Evolutionary conservation across 53 echinoderm and acorn worm genomes (phyloP).

Genomic region (Luidia sarsii): DNA sequence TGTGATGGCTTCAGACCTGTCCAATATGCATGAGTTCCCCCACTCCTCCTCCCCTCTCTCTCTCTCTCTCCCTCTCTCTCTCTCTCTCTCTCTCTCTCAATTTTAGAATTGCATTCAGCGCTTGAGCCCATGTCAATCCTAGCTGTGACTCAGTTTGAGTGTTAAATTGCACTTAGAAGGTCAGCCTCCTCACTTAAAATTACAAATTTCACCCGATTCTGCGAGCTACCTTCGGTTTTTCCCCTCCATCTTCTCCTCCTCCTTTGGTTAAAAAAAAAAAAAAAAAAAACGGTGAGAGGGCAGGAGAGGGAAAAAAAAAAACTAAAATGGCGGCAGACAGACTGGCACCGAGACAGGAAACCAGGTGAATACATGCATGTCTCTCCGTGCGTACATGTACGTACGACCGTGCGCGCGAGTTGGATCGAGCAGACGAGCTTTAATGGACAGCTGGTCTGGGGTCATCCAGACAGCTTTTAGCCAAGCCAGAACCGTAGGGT

Average conservation of each 20-base stretch:
- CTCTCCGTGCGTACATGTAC: slow-evolving; percentile 16
- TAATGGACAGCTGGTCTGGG: slow-evolving; percentile 57
- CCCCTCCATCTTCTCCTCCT: too few species aligned
- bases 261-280: slow-evolving; percentile 16
- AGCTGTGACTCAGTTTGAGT: slow-evolving; percentile 40
- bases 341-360: slow-evolving; percentile 37
- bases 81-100: too few species aligned
- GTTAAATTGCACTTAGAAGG: slow-evolving; percentile 49
- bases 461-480: slow-evolving; percentile 52
- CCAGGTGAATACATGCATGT: slow-evolving; percentile 58
- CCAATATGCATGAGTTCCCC: slow-evolving; percentile 47
- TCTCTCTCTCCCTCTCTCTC: too few species aligned
- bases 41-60: too few species aligned
- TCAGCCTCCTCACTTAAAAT: slow-evolving; percentile 48
- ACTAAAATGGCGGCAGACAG: slow-evolving; percentile 17
- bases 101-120: too few species aligned
- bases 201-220: slow-evolving; percentile 54
- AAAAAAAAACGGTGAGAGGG: background rate
- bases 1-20: too few species aligned
- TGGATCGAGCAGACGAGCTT: background rate
- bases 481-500: background rate
- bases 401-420: background rate
- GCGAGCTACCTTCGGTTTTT: slow-evolving; percentile 7
- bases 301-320: background rate
- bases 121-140: background rate